phyloP scores from a whole-genome alignment of 2,888 invertebrate species.

The Aproaerema taeniolella region DNA sequence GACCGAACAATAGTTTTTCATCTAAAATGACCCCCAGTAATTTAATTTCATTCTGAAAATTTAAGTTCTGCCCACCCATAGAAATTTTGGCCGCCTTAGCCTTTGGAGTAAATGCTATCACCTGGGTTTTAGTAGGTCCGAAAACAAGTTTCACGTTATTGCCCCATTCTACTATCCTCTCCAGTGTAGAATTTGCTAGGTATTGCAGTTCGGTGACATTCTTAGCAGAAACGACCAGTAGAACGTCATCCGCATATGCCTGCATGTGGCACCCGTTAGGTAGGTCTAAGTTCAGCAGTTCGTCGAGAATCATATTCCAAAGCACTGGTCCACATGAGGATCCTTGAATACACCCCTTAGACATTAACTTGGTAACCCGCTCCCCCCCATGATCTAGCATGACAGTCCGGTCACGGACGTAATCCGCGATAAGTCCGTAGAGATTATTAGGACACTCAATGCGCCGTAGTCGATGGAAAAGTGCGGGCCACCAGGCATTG shows the following conservation, averaged over 20 bases:
- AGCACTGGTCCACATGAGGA: conserved; percentile 14
- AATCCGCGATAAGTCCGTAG: not conserved
- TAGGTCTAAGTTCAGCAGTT: conserved; percentile 7
- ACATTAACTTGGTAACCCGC: conserved; percentile 6
- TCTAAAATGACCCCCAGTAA: conserved; percentile 2
- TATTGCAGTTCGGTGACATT: not conserved
- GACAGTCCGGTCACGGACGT: conserved; percentile 2
- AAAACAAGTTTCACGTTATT: not conserved
- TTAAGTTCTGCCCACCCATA: not conserved
- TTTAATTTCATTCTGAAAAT: conserved; percentile 4
- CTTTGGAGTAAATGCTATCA: not conserved
- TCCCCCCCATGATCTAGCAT: no score
- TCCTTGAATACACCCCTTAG: conserved; percentile 14
- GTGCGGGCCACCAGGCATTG: conserved; percentile 17
- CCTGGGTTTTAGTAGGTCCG: not conserved
- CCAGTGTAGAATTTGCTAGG: not conserved
- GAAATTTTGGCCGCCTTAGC: not conserved
- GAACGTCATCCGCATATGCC: conserved; percentile 14
- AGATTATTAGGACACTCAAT: not conserved
- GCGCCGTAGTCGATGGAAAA: not conserved
- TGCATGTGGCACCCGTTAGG: conserved; percentile 11
- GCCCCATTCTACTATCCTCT: not conserved
- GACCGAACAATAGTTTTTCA: conserved; percentile 9
- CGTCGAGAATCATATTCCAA: conserved; percentile 19
- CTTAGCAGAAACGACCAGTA: conserved; percentile 2